Evolutionary conservation across 2,888 invertebrate species (phyloP).

Genomic region (Luperina nickerlii): DNA sequence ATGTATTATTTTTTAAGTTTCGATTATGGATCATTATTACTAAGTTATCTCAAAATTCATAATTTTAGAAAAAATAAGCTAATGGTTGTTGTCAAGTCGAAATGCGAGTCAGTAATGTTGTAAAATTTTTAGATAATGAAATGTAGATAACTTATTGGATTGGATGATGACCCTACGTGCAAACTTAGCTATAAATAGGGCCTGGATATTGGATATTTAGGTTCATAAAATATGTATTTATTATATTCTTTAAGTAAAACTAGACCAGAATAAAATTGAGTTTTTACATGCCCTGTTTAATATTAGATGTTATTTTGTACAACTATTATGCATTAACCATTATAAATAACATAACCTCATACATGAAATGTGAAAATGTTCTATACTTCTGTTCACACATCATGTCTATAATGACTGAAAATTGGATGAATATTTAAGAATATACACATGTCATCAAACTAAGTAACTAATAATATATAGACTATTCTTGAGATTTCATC

Average conservation of each 20-base stretch:
- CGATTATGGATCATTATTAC: not conserved
- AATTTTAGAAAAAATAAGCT: not conserved
- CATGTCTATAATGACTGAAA: not conserved
- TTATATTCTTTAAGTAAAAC: not conserved
- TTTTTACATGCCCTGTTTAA: not conserved
- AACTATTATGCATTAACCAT: not conserved
- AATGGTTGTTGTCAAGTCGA: not conserved
- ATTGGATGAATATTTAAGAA: not conserved
- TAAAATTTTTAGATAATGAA: not conserved
- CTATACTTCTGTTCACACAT: not conserved
- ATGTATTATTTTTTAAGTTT: not conserved
- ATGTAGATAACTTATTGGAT: constrained; percentile 4
- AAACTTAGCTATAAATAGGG: constrained; percentile 1
- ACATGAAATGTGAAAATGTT: not conserved
- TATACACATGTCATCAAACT: not conserved
- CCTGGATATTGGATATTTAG: not conserved
- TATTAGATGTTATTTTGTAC: not conserved
- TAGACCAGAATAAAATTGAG: not conserved
- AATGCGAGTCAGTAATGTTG: not conserved
- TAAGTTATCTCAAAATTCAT: not conserved
- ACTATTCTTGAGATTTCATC: not conserved
- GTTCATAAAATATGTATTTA: not conserved
- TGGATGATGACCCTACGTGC: constrained; percentile 16
- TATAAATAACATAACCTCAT: not conserved
- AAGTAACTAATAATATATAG: not conserved